Conservation (phyloP, 2,888 invertebrate species). For the Sympetrum striolatum region DNA sequence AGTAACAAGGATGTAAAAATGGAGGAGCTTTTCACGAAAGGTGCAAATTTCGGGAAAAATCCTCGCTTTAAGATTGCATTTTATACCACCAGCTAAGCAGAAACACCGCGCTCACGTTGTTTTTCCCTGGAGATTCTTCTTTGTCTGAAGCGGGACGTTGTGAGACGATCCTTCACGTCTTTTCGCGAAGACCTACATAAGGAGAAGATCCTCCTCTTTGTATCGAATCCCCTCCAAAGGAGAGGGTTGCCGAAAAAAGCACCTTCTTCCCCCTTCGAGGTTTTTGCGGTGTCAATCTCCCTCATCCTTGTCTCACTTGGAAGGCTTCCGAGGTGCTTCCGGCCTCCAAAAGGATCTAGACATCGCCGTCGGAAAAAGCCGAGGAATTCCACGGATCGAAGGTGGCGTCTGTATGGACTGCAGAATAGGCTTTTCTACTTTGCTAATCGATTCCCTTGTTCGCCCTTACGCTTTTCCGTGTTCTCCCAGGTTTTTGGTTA, state of each 20-base stretch:
- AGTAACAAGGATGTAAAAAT: too few species aligned
- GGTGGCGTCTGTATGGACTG: background rate
- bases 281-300: background rate
- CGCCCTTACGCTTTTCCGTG: too few species aligned
- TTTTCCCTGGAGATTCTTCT: too few species aligned
- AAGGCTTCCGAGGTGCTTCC: slow-evolving; percentile 18
- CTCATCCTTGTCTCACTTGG: background rate
- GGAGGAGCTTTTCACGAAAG: too few species aligned
- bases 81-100: too few species aligned
- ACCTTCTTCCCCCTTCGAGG: background rate
- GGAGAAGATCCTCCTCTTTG: background rate
- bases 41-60: too few species aligned
- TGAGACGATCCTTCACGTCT: background rate
- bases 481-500: too few species aligned
- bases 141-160: too few species aligned
- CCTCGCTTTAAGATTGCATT: too few species aligned
- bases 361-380: background rate
- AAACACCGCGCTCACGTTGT: too few species aligned
- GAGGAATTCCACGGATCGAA: background rate
- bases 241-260: background rate
- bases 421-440: background rate
- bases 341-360: background rate
- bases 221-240: background rate
- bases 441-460: background rate
- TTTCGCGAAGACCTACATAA: background rate